These are phyloP conservation scores for Enchytraeus crypticus DNA, from an alignment of 2,888 invertebrate genomes.

Conservation along the genomic window DNA sequence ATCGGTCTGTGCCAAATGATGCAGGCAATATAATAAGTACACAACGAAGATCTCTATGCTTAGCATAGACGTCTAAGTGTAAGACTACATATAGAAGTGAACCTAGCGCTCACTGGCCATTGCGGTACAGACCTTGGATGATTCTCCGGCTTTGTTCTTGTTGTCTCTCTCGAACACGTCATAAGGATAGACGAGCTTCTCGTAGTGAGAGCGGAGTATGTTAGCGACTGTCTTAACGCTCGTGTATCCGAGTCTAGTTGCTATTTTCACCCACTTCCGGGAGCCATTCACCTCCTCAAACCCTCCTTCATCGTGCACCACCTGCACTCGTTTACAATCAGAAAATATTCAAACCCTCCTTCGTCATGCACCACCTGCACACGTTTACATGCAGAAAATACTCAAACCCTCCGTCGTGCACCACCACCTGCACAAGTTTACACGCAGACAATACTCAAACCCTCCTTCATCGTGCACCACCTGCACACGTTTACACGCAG, in stretches of 20 bases:
- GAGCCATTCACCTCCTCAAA: constrained; percentile 76
- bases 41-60: too few relatives aligned
- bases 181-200: constrained; percentile 83
- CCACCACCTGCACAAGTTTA: too few relatives aligned
- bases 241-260: constrained; percentile 76
- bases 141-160: too few relatives aligned
- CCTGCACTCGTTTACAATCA: constrained; percentile 31
- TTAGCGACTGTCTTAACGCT: constrained; percentile 67
- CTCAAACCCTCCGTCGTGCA: too few relatives aligned
- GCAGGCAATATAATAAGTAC: too few relatives aligned
- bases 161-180: constrained; percentile 81
- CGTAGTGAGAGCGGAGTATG: constrained; percentile 77
- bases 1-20: too few relatives aligned
- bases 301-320: constrained; percentile 60
- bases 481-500: constrained; percentile 31
- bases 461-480: constrained; percentile 60
- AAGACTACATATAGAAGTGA: too few relatives aligned
- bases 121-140: too few relatives aligned
- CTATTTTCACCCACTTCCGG: constrained; percentile 83
- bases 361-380: too few relatives aligned
- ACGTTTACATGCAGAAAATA: too few relatives aligned
- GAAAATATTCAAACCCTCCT: background rate
- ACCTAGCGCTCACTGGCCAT: too few relatives aligned
- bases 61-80: too few relatives aligned
- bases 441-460: constrained; percentile 61